Conservation (phyloP, 2,113 vertebrate species). For the Proteles cristata region DNA sequence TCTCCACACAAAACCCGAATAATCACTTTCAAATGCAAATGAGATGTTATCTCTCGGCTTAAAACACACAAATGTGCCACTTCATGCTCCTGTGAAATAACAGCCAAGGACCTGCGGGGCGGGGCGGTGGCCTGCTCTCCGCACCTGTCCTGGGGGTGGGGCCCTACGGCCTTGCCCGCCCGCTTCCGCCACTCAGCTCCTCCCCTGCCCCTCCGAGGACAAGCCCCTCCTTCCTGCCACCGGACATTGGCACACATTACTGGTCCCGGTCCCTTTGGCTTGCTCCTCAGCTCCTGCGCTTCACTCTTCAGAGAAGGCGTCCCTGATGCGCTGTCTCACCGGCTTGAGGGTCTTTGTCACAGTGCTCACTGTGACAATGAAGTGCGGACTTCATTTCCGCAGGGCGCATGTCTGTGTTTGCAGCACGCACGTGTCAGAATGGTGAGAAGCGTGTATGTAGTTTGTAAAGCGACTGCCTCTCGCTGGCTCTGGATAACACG, state of each 20-base stretch:
- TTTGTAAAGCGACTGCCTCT: neutral
- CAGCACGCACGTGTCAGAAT: neutral
- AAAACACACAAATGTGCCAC: neutral
- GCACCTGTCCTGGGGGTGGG: fast-evolving
- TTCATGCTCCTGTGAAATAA: neutral
- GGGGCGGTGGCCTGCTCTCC: neutral
- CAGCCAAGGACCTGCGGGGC: neutral
- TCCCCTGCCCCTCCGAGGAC: neutral
- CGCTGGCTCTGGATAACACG: neutral
- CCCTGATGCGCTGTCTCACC: neutral
- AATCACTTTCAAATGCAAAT: slow-evolving; percentile 31
- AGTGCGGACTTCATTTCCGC: neutral
- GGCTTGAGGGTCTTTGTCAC: neutral
- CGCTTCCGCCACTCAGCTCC: neutral
- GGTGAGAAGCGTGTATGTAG: no score
- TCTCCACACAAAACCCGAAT: neutral
- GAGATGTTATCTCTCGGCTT: neutral
- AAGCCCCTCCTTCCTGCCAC: neutral
- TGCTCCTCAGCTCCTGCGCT: neutral
- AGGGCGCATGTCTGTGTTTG: neutral
- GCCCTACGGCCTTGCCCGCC: neutral
- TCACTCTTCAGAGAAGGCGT: neutral
- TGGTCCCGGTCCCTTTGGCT: fast-evolving
- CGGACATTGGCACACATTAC: fast-evolving
- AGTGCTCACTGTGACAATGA: no score